These are phyloP conservation scores for Epicampocera succincta DNA, from an alignment of 2,888 invertebrate genomes.

Conservation along the genomic window DNA sequence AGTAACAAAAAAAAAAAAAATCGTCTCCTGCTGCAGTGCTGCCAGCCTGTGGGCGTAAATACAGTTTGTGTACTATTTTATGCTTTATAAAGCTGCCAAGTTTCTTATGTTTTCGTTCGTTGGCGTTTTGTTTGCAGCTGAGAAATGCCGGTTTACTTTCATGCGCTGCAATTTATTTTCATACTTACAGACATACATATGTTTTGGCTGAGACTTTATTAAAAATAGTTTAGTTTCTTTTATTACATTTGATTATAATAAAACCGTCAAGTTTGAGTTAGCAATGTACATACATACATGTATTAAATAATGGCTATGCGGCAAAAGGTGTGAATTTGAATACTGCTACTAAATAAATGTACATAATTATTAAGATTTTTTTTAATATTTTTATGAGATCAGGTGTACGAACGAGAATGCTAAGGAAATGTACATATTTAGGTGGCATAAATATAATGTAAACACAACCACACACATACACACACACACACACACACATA, in stretches of 20 bases:
- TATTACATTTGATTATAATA: slow-evolving; percentile 32
- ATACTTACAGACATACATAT: not conserved
- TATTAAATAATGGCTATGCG: slow-evolving; percentile 22
- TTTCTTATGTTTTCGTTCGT: too few species aligned
- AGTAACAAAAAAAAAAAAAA: too few species aligned
- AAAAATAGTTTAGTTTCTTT: too few species aligned
- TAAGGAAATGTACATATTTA: slow-evolving; percentile 1
- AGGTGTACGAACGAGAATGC: slow-evolving; percentile 27
- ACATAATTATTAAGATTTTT: not conserved
- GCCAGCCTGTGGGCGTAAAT: too few species aligned
- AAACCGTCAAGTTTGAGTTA: slow-evolving; percentile 33
- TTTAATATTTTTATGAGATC: slow-evolving; percentile 38
- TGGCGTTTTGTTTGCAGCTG: too few species aligned
- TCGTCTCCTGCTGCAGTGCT: too few species aligned
- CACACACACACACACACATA: not conserved
- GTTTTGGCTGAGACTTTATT: too few species aligned
- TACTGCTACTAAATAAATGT: slow-evolving; percentile 7
- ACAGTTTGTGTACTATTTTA: too few species aligned
- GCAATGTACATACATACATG: slow-evolving; percentile 15
- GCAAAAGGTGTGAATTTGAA: slow-evolving; percentile 1
- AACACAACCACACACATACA: not conserved
- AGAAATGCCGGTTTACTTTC: too few species aligned
- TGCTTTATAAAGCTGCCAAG: too few species aligned
- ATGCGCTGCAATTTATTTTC: too few species aligned
- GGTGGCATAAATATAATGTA: slow-evolving; percentile 8